Evolutionary conservation across 2,113 vertebrate species (phyloP).

Genomic region (Meleagris gallopavo): DNA sequence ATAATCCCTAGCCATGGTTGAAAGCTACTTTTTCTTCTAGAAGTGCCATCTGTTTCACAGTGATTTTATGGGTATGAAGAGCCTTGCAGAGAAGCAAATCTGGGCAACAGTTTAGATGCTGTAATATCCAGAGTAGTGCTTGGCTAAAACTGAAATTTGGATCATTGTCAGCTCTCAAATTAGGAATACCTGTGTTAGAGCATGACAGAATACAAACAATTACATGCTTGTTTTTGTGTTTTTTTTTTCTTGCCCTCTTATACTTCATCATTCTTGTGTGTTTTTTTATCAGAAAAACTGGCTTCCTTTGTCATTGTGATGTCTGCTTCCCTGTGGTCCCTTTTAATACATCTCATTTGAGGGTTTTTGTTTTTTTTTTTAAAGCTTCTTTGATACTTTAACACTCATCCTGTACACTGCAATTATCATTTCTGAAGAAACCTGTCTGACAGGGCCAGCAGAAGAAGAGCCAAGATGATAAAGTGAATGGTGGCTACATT

Average conservation of each 20-base stretch:
- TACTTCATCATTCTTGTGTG: background rate
- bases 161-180: background rate
- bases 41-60: background rate
- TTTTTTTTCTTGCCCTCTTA: background rate
- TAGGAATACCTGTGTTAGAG: background rate
- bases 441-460: background rate
- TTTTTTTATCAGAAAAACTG: background rate
- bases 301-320: background rate
- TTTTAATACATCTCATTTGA: background rate
- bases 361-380: background rate
- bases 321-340: background rate
- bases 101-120: background rate
- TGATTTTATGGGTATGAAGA: background rate
- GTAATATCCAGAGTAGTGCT: background rate
- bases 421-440: background rate
- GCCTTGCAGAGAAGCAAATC: background rate
- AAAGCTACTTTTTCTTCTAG: background rate
- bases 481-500: background rate
- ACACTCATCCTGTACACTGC: background rate
- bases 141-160: background rate
- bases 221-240: background rate
- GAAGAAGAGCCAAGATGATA: background rate
- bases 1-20: background rate
- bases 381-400: background rate
- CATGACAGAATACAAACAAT: background rate